Evolutionary conservation across 2,888 invertebrate genomes (phyloP), one percentile per base, ranked within the genome.

Genomic region (Oscheius sp.): DNA sequence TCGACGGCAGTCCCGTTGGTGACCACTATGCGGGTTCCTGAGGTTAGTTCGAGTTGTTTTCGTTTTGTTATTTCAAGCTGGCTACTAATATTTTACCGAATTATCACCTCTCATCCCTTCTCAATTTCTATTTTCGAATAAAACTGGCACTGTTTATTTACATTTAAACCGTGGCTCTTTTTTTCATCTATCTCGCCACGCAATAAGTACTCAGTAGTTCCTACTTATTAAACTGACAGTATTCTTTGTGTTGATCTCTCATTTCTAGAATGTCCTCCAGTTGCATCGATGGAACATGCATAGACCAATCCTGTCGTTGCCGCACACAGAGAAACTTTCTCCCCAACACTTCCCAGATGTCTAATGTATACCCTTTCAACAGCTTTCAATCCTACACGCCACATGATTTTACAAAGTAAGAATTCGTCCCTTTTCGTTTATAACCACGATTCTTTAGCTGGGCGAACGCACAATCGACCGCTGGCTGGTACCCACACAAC

Each of bases 251-350:
- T 6, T 35, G 5, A 35, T 53, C 13, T 58, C n/a, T 27, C n/a
- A 9, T 23, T 58, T 61, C 43, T 61, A 75, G 52, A 13, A 77
- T 77, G 77, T 80, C 79, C 58, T 74, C 79, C 41, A 45, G 55
- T 21, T 71, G 71, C 23, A 25, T 71, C 13, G 71, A 71, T 35
- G 71, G 71, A 6, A 61, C 71, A 21, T 71, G 71, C 52, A 45
- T 71, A 18, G 71, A 71, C 27, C 61, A 61, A 16, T 35, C 49
- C n/a, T 71, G 71, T 35, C 71, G 71, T 29, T 71, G 71, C 43
- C 59, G 71, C 21, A 56, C 63, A 9, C 61, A 53, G 43, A 27
- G 69, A 35, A 69, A 69, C 56, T 69, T 69, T 55, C 69, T 69
- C 23, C 69, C 69, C 23, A 69, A 69, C 43, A 56, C 69, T 5